Conservation (phyloP, 2,113 vertebrate species). For the Columba livia region DNA sequence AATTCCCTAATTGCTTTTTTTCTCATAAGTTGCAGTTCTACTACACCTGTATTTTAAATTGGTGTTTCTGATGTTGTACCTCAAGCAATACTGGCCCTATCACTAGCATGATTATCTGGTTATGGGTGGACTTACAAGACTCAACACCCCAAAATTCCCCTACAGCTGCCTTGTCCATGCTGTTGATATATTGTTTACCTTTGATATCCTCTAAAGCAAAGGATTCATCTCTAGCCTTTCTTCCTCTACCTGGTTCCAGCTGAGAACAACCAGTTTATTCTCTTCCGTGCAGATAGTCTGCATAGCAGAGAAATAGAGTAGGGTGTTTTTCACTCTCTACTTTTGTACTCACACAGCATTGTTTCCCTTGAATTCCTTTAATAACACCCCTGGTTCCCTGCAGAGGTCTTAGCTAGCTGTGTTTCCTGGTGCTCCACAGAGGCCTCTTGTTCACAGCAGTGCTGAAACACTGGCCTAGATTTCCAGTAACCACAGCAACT, state of each 20-base stretch:
- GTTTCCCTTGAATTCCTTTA: neutral
- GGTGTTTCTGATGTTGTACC: neutral
- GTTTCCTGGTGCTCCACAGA: neutral
- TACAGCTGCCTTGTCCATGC: neutral
- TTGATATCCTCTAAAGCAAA: neutral
- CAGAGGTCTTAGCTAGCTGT: neutral
- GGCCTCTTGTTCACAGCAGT: neutral
- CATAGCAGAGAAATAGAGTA: neutral
- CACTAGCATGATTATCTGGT: neutral
- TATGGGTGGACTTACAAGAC: neutral
- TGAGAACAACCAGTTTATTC: neutral
- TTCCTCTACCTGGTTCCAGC: neutral
- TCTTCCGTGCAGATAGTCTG: neutral
- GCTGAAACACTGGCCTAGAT: neutral
- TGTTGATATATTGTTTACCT: fast-evolving
- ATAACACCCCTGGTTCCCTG: neutral
- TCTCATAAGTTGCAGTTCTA: neutral
- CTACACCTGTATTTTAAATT: neutral
- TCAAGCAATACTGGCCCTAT: neutral
- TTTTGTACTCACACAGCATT: neutral
- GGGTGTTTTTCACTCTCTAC: neutral
- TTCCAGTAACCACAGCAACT: neutral
- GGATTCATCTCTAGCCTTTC: neutral
- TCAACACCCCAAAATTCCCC: neutral
- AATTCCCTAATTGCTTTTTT: neutral